Conservation (phyloP, 2,888 invertebrate genomes). For the Lasioglossum zephyrum region DNA sequence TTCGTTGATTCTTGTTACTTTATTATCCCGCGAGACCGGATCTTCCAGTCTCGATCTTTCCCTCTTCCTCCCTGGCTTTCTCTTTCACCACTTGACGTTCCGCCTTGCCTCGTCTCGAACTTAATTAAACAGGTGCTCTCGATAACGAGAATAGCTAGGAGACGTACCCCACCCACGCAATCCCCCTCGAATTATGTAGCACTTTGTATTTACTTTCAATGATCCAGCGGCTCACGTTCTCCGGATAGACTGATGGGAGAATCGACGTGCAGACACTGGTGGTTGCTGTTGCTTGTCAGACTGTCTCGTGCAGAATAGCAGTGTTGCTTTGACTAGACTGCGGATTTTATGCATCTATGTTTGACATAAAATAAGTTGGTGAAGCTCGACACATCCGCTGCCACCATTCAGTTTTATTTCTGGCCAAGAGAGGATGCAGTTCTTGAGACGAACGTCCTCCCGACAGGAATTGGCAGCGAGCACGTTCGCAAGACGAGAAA, state of each 20-base stretch:
- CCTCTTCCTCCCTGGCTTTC: neutral
- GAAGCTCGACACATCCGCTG: neutral
- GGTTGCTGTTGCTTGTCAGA: neutral
- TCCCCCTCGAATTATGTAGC: neutral
- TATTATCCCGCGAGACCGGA: neutral
- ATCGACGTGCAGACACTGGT: neutral
- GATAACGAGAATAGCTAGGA: neutral
- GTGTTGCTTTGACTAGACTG: no score
- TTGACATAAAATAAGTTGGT: neutral
- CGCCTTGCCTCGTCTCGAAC: neutral
- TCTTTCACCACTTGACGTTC: neutral
- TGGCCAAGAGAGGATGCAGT: neutral
- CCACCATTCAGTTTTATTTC: neutral
- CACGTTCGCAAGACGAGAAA: slow-evolving; percentile 23
- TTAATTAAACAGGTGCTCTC: slow-evolving; percentile 32
- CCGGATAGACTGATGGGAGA: neutral
- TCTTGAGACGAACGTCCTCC: neutral
- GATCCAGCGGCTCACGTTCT: neutral
- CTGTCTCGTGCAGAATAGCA: neutral
- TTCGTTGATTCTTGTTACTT: slow-evolving; percentile 18
- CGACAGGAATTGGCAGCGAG: slow-evolving; percentile 21
- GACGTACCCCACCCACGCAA: neutral
- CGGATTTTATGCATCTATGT: neutral
- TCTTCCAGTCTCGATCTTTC: neutral
- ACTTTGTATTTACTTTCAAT: neutral